Base-by-base conservation (phyloP, 2,113 vertebrate genomes). In the Peromyscus leucopus region DNA sequence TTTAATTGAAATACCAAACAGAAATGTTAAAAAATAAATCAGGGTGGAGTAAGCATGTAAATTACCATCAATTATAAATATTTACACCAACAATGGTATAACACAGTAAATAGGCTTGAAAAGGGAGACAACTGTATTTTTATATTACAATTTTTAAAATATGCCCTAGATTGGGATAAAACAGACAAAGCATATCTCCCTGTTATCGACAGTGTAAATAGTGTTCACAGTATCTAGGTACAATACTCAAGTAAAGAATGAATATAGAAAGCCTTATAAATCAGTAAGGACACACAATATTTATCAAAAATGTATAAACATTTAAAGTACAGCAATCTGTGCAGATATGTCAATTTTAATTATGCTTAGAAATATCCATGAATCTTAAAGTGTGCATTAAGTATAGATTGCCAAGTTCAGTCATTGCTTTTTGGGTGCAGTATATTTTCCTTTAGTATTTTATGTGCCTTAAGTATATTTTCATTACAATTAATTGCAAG, bases 301-400 rank as follows among this genome's bases (percentile, higher is more conserved):
- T 91, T 46, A 87, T 63, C 17, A 93, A 72, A 33, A 94, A 90
- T 80, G 51, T 69, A 86, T 74, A 36, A 16, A n/a, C 79, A 39
- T 92, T 65, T 48, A 57, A 76, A 78, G 11, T 24, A 48, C 36
- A 15, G 1, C 16, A 88, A 72, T 21, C 51, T 71, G 48, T 5
- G 13, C 46, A 7, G 39, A 39, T 82, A 59, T 72, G 26, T 69
- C 83, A 71, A 83, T 63, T 55, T 65, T 93, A 86, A 65, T 57
- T 57, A 15, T 79, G 21, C 26, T 65, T 42, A 16, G 79, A 69
- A 91, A 89, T 51, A 51, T 51, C 42, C 31, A 1, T 78, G 51
- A 51, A 51, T 51, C 46, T 42, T 46, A 48, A 69, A 78, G 6
- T 78, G 6, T 51, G 5, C 24, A 78, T 51, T 17, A 51, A 51